These are phyloP conservation scores for Accipiter cooperii DNA, from an alignment of 2,113 vertebrate genomes.

Conservation along the genomic window DNA sequence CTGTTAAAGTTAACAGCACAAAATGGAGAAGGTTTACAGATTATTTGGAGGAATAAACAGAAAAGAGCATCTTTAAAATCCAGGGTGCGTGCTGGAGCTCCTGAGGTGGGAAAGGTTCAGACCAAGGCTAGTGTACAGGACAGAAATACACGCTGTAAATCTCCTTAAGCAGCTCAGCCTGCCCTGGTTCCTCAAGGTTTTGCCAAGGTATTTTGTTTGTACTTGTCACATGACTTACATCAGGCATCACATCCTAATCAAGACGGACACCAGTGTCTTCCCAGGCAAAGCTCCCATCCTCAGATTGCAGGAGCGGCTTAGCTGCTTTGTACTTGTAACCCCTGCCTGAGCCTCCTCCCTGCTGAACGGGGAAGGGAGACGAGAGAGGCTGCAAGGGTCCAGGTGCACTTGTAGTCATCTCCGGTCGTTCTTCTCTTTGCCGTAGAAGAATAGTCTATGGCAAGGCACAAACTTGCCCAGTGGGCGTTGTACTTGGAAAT, in stretches of 20 bases:
- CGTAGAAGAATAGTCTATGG: background rate
- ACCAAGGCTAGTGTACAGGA: constrained; percentile 4
- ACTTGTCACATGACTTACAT: constrained; percentile 54
- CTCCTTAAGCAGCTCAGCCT: constrained; percentile 66
- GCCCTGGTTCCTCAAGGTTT: constrained; percentile 60
- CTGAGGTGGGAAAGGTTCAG: constrained; percentile 6
- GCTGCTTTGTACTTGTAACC: background rate
- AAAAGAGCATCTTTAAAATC: background rate
- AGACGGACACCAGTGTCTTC: constrained; percentile 22
- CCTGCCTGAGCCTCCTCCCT: background rate
- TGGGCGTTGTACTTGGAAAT: background rate
- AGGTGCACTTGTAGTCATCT: background rate
- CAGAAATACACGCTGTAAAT: constrained; percentile 62
- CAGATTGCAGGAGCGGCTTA: constrained; percentile 13
- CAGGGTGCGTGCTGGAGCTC: background rate
- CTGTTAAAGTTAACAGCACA: background rate
- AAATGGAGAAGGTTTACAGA: background rate
- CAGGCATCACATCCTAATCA: constrained; percentile 47
- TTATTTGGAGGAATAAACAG: background rate
- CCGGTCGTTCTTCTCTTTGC: background rate
- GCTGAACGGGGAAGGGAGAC: background rate
- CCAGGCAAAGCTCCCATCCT: constrained; percentile 40
- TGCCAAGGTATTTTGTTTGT: constrained; percentile 64
- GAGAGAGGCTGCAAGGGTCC: background rate
- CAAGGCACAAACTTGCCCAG: background rate